phyloP scores from a whole-genome alignment of 37 sponge, comb jelly and placozoan species.

The Amphimedon queenslandica region DNA sequence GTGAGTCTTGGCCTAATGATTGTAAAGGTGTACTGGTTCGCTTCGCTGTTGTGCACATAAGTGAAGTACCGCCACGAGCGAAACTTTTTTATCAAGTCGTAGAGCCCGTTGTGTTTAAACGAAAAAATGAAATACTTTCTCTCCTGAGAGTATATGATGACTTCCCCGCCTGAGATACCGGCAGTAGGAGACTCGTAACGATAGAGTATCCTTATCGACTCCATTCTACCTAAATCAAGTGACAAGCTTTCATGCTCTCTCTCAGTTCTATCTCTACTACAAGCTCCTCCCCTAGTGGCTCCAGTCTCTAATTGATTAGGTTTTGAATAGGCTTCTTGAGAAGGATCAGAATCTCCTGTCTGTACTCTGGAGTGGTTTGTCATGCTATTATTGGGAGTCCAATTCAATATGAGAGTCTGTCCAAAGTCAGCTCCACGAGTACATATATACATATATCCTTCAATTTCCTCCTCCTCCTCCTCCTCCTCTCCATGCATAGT shows the following conservation, averaged over 20 bases:
- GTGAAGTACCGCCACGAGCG: constrained; percentile 40
- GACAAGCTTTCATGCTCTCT: constrained; percentile 43
- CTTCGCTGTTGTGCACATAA: constrained; percentile 15
- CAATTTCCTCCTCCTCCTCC: constrained; percentile 14
- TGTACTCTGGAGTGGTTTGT: background rate
- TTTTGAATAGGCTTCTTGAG: background rate
- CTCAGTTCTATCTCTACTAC: background rate
- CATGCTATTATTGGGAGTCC: constrained; percentile 60
- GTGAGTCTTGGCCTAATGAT: constrained; percentile 42
- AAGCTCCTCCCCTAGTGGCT: background rate
- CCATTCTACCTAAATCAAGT: constrained; percentile 54
- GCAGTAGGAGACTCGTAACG: no score
- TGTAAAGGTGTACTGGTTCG: constrained; percentile 47
- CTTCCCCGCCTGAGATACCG: constrained; percentile 13
- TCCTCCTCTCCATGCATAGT: background rate
- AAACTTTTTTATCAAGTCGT: constrained; percentile 35
- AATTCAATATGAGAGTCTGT: constrained; percentile 62
- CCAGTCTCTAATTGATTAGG: background rate
- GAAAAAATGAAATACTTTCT: constrained; percentile 29
- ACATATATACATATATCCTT: constrained; percentile 54
- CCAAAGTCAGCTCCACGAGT: constrained; percentile 44
- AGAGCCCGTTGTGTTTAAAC: constrained; percentile 31
- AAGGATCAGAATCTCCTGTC: background rate
- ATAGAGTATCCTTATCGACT: constrained; percentile 62
- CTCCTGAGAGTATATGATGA: constrained; percentile 32